A percentile compares a stretch with the other conserved stretches of the same genome.
Conservation (phyloP, 1,140 invertebrate species). For the Meloidogyne floridensis region DNA sequence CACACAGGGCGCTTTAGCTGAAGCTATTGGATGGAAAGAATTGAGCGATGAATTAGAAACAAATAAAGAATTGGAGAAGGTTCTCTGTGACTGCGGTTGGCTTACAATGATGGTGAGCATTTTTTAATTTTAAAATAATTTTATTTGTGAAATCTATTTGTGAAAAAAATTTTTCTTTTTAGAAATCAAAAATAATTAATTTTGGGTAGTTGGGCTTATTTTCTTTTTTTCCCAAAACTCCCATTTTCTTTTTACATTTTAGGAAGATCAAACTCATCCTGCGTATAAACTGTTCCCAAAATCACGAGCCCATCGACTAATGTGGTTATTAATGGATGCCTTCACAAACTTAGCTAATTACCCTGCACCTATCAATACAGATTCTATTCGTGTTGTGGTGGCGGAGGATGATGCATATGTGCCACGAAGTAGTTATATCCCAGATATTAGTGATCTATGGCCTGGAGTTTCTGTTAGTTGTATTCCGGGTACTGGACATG, state of each 20-base stretch:
- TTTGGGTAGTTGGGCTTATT: no score
- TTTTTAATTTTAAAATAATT: background rate
- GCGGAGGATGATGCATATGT: conserved; percentile 87
- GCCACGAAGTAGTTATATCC: conserved; percentile 75
- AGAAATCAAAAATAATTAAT: no score
- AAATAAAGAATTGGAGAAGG: conserved; percentile 71
- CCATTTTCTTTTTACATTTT: background rate
- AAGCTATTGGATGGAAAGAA: conserved; percentile 88
- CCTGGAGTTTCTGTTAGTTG: conserved; percentile 84
- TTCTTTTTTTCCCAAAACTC: no score
- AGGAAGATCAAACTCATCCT: conserved; percentile 34
- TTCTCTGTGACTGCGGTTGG: conserved; percentile 57
- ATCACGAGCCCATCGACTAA: conserved; percentile 78
- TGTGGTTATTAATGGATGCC: conserved; percentile 97
- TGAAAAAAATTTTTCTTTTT: no score
- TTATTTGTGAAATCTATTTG: background rate
- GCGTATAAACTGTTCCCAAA: conserved; percentile 67
- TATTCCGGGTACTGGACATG: conserved; percentile 79
- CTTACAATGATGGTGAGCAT: conserved; percentile 31
- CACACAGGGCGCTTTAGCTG: conserved; percentile 87
- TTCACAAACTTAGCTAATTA: conserved; percentile 95
- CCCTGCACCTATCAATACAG: conserved; percentile 77
- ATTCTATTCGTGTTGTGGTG: conserved; percentile 81
- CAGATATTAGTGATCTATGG: conserved; percentile 51
- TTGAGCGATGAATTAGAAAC: conserved; percentile 82